Conservation (phyloP, 2,113 vertebrate genomes). For the Eubucco bourcierii region DNA sequence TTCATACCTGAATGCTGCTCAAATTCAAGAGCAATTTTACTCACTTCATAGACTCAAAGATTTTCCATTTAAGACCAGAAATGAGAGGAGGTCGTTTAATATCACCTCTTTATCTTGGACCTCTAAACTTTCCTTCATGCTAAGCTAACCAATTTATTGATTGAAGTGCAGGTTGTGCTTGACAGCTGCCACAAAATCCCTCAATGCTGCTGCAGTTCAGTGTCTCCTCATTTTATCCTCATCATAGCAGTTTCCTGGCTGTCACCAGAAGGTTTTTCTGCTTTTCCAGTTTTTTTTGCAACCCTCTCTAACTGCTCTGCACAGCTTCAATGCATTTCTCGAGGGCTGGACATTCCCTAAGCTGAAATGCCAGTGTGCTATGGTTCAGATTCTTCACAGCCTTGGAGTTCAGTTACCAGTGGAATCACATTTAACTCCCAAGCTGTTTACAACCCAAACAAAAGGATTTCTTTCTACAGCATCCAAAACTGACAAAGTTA, state of each 20-base stretch:
- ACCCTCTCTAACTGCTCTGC: background rate
- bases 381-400: background rate
- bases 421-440: slow-evolving; percentile 1
- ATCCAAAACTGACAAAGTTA: background rate
- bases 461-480: slow-evolving; percentile 24
- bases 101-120: background rate
- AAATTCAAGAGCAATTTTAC: background rate
- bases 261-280: background rate
- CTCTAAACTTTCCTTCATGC: background rate
- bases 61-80: background rate
- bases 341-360: background rate
- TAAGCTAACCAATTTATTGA: background rate
- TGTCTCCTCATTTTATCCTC: background rate
- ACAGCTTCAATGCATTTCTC: background rate
- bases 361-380: background rate
- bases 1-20: background rate
- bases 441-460: slow-evolving; percentile 30
- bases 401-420: background rate
- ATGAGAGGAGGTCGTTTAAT: background rate
- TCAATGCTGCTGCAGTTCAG: background rate
- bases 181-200: background rate
- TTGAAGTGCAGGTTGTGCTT: background rate
- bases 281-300: background rate
- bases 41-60: background rate
- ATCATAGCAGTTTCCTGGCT: background rate